Evolutionary conservation across 2,888 invertebrate species (phyloP), one percentile per base, ranked within the genome.

Genomic region (Dromius quadrimaculatus): DNA sequence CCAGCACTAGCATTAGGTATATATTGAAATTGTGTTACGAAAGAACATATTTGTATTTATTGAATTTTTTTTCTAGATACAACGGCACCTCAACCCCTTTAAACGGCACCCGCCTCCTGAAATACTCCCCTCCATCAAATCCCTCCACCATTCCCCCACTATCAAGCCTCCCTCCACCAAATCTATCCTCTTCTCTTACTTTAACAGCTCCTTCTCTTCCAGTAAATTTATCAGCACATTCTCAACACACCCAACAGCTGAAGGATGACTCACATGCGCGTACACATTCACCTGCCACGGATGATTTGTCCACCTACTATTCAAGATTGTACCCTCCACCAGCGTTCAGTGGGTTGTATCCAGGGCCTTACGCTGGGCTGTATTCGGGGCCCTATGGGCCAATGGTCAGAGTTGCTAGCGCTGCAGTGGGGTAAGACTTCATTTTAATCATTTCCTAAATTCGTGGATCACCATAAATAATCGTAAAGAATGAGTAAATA

Each of bases 31-130:
- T n/a, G n/a, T n/a, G n/a, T n/a, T n/a, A n/a, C n/a, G n/a, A n/a
- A n/a, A n/a, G n/a, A n/a, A n/a, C n/a, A n/a, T n/a, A n/a, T n/a
- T n/a, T n/a, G n/a, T n/a, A n/a, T n/a, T n/a, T n/a, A n/a, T n/a
- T n/a, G n/a, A n/a, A n/a, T n/a, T n/a, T n/a, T n/a, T n/a, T n/a
- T n/a, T n/a, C n/a, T n/a, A n/a, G 80, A 74, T 82, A 81, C 76
- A 82, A 82, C 80, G 82, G 82, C 36, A 76, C 77, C 17, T 77
- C 77, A 23, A 77, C 78, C 38, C 71, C 75, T 62, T 77, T 80
- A 17, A 82, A 81, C 73, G 81, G 81, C 34, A 78, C 80, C 15
- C 74, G 77, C 17, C 72, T 81, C 77, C 45, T 17, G 9, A 8
- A 11, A 47, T 23, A 38, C 59, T 20, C 38, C 23, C 8, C 28